Evolutionary conservation across 2,113 vertebrate species (phyloP).

Genomic region (Piaya cayana): DNA sequence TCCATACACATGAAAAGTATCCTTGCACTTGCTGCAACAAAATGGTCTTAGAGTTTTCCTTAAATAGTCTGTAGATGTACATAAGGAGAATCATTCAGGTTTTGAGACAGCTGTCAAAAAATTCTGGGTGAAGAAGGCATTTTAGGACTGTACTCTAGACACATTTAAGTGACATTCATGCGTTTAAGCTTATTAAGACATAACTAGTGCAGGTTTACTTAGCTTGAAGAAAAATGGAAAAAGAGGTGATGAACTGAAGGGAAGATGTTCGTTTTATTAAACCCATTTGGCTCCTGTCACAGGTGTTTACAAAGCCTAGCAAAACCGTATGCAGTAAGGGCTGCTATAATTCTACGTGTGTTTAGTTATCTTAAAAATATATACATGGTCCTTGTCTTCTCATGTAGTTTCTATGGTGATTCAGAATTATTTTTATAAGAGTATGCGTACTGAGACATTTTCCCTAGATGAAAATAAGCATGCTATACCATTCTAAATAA

Average conservation of each 20-base stretch:
- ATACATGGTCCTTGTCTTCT: not conserved
- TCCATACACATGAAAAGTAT: not conserved
- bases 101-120: not conserved
- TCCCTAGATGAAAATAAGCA: not conserved
- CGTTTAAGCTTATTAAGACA: not conserved
- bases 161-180: not conserved
- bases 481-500: not conserved
- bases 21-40: not conserved
- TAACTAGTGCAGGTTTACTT: not conserved
- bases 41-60: not conserved
- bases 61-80: not conserved
- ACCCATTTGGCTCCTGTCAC: not conserved
- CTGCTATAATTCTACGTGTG: not conserved
- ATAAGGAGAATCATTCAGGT: not conserved
- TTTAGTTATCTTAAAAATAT: not conserved
- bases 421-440: slow-evolving; percentile 17
- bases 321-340: not conserved
- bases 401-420: not conserved
- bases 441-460: not conserved
- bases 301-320: not conserved
- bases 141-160: not conserved
- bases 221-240: not conserved
- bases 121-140: not conserved
- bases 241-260: not conserved
- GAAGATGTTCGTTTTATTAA: slow-evolving; percentile 18